Evolutionary conservation across 1,140 invertebrate species (phyloP).

Genomic region (Diabrotica undecimpunctata): DNA sequence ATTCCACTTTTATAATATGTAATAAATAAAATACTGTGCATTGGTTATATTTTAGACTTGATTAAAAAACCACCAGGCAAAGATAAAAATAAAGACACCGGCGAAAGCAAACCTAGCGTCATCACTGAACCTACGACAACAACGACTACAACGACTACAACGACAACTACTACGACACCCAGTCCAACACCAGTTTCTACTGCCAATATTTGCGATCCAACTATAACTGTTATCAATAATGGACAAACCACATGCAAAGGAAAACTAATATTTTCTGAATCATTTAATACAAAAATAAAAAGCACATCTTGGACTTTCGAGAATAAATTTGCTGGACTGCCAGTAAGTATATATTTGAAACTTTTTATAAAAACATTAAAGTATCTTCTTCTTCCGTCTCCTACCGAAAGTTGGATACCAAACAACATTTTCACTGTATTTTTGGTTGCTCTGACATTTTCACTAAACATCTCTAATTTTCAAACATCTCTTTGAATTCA

Average conservation of each 20-base stretch:
- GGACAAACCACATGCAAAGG: conserved; percentile 37
- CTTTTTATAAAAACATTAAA: neutral
- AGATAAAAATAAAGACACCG: neutral
- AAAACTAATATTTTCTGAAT: conserved; percentile 44
- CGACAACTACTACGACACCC: neutral
- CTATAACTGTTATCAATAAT: conserved; percentile 24
- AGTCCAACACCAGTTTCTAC: neutral
- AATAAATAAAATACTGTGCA: too few species aligned
- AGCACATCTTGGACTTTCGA: conserved; percentile 49
- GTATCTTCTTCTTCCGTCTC: neutral
- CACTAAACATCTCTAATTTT: too few species aligned
- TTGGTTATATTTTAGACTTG: neutral
- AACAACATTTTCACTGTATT: too few species aligned
- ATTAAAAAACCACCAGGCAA: neutral
- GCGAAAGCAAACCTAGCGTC: neutral
- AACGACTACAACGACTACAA: neutral
- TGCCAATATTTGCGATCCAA: conserved; percentile 21
- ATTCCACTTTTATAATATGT: too few species aligned
- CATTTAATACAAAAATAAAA: conserved; percentile 33
- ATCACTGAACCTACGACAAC: neutral
- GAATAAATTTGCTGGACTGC: conserved; percentile 49
- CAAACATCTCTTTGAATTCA: too few species aligned
- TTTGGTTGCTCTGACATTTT: too few species aligned
- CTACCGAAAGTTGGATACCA: too few species aligned
- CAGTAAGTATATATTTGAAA: conserved; percentile 23